Conservation (phyloP, 1,140 invertebrate genomes). For the Drosophila santomea region DNA sequence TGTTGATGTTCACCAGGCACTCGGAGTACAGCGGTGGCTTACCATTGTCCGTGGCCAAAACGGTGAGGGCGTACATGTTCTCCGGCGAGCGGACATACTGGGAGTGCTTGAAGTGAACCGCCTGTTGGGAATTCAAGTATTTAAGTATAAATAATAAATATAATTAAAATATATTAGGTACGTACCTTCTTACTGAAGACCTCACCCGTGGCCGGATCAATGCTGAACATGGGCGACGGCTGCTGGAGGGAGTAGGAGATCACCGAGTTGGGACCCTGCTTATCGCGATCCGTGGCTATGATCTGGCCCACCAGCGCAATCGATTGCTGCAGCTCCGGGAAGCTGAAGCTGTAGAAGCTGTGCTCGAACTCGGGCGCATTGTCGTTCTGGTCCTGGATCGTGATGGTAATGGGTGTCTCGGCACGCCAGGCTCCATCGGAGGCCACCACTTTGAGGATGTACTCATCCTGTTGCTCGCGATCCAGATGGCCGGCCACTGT, state of each 20-base stretch:
- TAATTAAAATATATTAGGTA: background rate
- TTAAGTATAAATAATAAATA: background rate
- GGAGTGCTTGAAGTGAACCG: slow-evolving; percentile 92
- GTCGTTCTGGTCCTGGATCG: slow-evolving; percentile 97
- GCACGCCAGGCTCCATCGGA: slow-evolving; percentile 95
- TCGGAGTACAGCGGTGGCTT: slow-evolving; percentile 95
- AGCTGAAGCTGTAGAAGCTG: slow-evolving; percentile 94
- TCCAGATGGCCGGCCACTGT: slow-evolving; percentile 94
- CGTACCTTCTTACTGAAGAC: slow-evolving; percentile 92
- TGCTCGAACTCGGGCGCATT: slow-evolving; percentile 96
- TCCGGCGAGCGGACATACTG: slow-evolving; percentile 92
- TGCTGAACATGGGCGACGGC: slow-evolving; percentile 94
- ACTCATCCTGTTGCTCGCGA: slow-evolving; percentile 95
- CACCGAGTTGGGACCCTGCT: slow-evolving; percentile 96
- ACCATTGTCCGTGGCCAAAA: slow-evolving; percentile 96
- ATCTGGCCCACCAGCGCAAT: slow-evolving; percentile 95
- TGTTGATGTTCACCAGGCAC: slow-evolving; percentile 93
- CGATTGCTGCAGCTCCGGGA: slow-evolving; percentile 92
- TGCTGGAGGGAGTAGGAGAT: slow-evolving; percentile 96
- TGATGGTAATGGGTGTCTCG: slow-evolving; percentile 95
- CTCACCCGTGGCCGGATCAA: slow-evolving; percentile 95
- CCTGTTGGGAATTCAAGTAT: background rate
- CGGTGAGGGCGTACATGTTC: slow-evolving; percentile 93
- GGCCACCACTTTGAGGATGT: slow-evolving; percentile 93
- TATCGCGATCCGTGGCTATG: slow-evolving; percentile 94